Percentiles rank a stretch among this genome's conserved stretches.
Conservation (phyloP, 23 tunicate genomes). For the Styela clava region DNA sequence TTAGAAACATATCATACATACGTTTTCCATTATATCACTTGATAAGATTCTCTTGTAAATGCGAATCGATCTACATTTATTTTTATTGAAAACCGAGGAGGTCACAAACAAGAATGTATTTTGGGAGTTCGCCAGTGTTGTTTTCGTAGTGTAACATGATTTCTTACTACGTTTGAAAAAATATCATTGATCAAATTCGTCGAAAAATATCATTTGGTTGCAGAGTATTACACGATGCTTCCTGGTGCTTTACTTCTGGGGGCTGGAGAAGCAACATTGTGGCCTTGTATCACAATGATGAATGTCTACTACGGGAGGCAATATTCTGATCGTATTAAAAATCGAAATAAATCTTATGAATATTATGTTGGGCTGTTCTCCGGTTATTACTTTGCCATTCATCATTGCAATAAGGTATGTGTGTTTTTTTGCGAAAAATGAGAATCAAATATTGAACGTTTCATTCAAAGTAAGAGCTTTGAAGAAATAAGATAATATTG, state of each 20-base stretch:
- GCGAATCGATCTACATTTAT: background rate
- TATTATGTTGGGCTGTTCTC: background rate
- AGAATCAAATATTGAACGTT: too few species aligned
- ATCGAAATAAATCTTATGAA: background rate
- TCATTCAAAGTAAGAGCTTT: too few species aligned
- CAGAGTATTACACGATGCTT: slow-evolving; percentile 30
- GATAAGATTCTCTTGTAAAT: background rate
- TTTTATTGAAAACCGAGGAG: background rate
- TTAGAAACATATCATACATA: too few species aligned
- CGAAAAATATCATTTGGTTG: too few species aligned
- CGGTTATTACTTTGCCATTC: background rate
- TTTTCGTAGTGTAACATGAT: background rate
- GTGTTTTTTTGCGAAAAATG: too few species aligned
- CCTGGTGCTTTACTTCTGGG: slow-evolving; percentile 29
- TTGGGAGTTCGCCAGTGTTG: background rate
- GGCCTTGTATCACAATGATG: slow-evolving; percentile 25
- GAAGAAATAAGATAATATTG: too few species aligned
- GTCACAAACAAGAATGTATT: background rate
- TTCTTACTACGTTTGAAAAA: background rate
- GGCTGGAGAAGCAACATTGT: slow-evolving; percentile 13
- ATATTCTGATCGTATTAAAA: background rate
- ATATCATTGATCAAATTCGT: too few species aligned
- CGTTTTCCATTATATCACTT: too few species aligned
- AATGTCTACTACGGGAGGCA: slow-evolving; percentile 3
- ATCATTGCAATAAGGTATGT: background rate